phyloP scores from a whole-genome alignment of 2,113 vertebrate species.

The Martes martes region DNA sequence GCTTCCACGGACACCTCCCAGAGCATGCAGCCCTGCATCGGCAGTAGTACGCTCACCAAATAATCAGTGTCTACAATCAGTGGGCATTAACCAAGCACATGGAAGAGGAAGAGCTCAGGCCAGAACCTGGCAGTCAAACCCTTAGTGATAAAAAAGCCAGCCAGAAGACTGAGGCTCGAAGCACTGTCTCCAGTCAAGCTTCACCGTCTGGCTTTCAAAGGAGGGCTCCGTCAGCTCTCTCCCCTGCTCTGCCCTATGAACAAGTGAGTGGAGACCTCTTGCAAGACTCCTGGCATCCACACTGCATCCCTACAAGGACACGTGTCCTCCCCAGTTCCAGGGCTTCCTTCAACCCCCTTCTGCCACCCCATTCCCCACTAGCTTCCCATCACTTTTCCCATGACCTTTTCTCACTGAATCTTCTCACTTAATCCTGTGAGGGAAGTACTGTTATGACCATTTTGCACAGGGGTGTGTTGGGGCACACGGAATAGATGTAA shows the following conservation, averaged over 20 bases:
- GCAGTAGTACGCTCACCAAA: neutral
- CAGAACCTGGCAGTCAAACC: neutral
- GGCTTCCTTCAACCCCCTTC: neutral
- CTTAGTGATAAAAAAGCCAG: neutral
- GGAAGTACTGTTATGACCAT: neutral
- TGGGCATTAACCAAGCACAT: accelerated
- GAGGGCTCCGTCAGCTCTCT: neutral
- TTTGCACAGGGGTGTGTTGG: neutral
- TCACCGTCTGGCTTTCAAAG: neutral
- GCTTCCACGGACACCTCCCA: neutral
- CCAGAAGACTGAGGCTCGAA: accelerated
- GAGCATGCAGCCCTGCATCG: neutral
- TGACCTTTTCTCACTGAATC: neutral
- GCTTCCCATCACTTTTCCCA: neutral
- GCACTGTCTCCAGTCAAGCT: neutral
- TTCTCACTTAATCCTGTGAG: neutral
- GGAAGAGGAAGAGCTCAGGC: neutral
- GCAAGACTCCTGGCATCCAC: neutral
- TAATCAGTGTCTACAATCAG: neutral
- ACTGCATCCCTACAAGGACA: neutral
- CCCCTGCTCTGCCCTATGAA: neutral
- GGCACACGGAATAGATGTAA: neutral
- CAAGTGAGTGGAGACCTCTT: neutral
- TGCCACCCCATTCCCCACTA: accelerated
- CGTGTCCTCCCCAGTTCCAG: accelerated